Evolutionary conservation across 2,113 vertebrate species (phyloP), one percentile per base, ranked within the genome.

Genomic region (Saccopteryx leptura): DNA sequence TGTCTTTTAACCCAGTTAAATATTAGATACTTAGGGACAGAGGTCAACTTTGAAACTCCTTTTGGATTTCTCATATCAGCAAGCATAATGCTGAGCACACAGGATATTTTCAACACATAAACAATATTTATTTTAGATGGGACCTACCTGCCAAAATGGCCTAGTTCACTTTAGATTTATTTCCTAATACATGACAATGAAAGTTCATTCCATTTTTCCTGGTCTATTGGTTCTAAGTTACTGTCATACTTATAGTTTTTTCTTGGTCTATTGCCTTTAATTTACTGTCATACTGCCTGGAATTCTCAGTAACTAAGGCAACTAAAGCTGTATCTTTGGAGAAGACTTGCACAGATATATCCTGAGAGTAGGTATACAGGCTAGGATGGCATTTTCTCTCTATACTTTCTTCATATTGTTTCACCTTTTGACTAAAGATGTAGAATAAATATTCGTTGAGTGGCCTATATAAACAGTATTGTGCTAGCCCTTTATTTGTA

Each of bases 181-280:
- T 85, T 95, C 6, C 15, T 78, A 92, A 65, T 75, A 87, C 5
- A 28, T 87, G 68, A 33, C 31, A 88, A 24, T 91, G 56, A 78
- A 82, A 94, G 68, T 89, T 95, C 76, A 95, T 94, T 91, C 48
- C 5, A 8, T 82, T 96, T 85, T 94, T 93, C 76, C 61, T 94
- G 54, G 81, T 95, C 76, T 90, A 15, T 75, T 97, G 66, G 28
- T 88, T 96, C 54, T 96, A 95, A 97, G 61, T 93, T 84, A 88
- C 17, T 92, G 31, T 91, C 60, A 85, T 31, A 83, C 31, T 93
- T 93, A 90, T 1, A 52, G 39, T 39, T 76, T 92, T 84, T 91
- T 75, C 46, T 56, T 85, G 66, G 85, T 90, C 52, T 84, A 19
- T 78, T 95, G 91, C 58, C 39, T 94, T 95, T 90, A 94, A 88